phyloP scores from a whole-genome alignment of 2,797 vertebrate genomes.

The Telmatherina bonti region DNA sequence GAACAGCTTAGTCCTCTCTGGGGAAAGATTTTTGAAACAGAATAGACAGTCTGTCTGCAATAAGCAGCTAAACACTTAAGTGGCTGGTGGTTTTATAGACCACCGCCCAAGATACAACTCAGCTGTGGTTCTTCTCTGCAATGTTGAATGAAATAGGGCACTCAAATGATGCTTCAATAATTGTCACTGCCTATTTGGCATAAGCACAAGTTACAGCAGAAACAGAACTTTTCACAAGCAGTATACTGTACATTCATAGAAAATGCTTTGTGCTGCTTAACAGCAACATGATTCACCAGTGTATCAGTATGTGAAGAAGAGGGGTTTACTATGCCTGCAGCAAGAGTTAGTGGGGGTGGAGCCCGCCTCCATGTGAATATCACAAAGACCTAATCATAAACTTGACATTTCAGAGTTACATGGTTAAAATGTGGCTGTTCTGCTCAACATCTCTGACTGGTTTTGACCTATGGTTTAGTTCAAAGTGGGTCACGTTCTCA shows the following conservation, averaged over 20 bases:
- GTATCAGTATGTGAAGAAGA: slow-evolving; percentile 32
- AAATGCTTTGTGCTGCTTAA: slow-evolving; percentile 8
- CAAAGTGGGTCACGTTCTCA: slow-evolving; percentile 28
- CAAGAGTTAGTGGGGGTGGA: slow-evolving; percentile 14
- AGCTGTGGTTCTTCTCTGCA: slow-evolving; percentile 37
- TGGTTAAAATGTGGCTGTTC: slow-evolving; percentile 42
- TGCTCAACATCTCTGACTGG: slow-evolving; percentile 30
- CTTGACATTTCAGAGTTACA: slow-evolving; percentile 53
- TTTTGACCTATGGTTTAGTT: slow-evolving; percentile 21
- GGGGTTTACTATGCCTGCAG: slow-evolving; percentile 21
- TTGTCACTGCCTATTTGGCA: slow-evolving; percentile 20
- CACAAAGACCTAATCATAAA: slow-evolving; percentile 46
- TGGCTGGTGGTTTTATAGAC: slow-evolving; percentile 58
- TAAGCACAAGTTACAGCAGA: slow-evolving; percentile 5
- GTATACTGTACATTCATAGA: slow-evolving; percentile 20
- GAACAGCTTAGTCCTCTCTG: slow-evolving; percentile 44
- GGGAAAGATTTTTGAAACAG: slow-evolving; percentile 50
- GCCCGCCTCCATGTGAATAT: slow-evolving; percentile 26
- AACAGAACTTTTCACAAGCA: slow-evolving; percentile 8
- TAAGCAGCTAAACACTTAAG: slow-evolving; percentile 48
- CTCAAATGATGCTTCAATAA: slow-evolving; percentile 21
- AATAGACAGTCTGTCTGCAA: slow-evolving; percentile 40
- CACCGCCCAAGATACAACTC: slow-evolving; percentile 40
- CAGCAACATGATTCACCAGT: slow-evolving; percentile 25
- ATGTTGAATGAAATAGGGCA: slow-evolving; percentile 31